Conservation (phyloP, 2,797 vertebrate species). For the Pseudochromis fuscus region DNA sequence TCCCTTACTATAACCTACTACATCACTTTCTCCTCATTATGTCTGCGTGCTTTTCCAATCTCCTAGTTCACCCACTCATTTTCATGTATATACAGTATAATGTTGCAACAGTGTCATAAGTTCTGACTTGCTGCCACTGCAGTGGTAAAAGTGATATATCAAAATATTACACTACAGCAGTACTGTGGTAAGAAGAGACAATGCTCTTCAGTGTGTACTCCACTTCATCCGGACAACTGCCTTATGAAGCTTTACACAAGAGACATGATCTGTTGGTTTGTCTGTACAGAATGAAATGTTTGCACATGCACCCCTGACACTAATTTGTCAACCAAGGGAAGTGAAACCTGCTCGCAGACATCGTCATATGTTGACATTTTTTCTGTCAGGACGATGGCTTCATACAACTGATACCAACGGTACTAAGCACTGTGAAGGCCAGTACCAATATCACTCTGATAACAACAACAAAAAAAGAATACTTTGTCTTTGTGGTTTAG, state of each 20-base stretch:
- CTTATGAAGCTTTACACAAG: background rate
- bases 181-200: background rate
- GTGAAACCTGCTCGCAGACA: background rate
- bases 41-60: constrained; percentile 44
- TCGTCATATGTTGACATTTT: background rate
- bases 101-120: constrained; percentile 1
- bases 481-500: no score
- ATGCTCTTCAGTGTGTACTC: background rate
- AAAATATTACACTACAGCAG: constrained; percentile 1
- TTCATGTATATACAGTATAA: background rate
- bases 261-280: background rate
- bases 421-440: background rate
- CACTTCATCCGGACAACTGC: background rate
- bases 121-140: constrained; percentile 4
- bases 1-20: constrained; percentile 11
- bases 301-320: background rate
- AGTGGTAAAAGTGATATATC: background rate
- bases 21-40: constrained; percentile 54
- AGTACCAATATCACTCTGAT: background rate
- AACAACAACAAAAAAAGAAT: no score
- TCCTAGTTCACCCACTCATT: constrained; percentile 13
- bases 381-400: background rate
- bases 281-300: background rate
- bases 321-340: background rate
- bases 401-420: background rate